phyloP scores from a whole-genome alignment of 2,888 invertebrate genomes.

The Bhutanitis thaidina region DNA sequence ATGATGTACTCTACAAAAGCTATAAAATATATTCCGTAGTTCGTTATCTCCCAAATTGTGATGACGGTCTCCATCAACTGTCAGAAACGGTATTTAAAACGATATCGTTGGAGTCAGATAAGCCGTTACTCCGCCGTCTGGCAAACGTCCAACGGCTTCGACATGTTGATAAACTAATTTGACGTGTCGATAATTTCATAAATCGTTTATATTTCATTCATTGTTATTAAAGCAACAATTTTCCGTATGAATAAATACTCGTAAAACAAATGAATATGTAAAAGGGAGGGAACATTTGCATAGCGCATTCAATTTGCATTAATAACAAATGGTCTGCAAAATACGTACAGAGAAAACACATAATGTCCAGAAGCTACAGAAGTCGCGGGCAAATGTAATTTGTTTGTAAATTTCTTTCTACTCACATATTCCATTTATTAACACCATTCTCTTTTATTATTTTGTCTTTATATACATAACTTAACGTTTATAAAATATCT shows the following conservation, averaged over 20 bases:
- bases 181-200: conserved; percentile 26
- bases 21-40: too few relatives aligned
- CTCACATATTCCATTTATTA: conserved; percentile 8
- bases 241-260: conserved; percentile 1
- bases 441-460: conserved; percentile 5
- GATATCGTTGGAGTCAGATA: conserved; percentile 29
- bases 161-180: conserved; percentile 29
- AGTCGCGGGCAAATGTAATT: neutral
- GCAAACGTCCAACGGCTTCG: conserved; percentile 31
- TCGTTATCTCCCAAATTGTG: neutral
- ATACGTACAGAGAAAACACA: conserved; percentile 1
- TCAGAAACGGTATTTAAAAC: conserved; percentile 18
- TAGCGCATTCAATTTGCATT: conserved; percentile 17
- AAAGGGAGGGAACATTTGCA: conserved; percentile 7
- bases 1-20: too few relatives aligned
- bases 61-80: neutral
- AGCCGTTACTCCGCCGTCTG: conserved; percentile 29
- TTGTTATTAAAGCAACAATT: conserved; percentile 7
- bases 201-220: neutral
- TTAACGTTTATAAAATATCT: too few relatives aligned
- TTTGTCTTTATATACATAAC: too few relatives aligned
- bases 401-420: conserved; percentile 7
- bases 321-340: conserved; percentile 11
- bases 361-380: conserved; percentile 3
- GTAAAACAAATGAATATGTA: conserved; percentile 14